A percentile compares a stretch with the other conserved stretches of the same genome.
Evolutionary conservation across 92 coral and sea anemone genomes (phyloP).

Genomic region (Siderastrea siderea): DNA sequence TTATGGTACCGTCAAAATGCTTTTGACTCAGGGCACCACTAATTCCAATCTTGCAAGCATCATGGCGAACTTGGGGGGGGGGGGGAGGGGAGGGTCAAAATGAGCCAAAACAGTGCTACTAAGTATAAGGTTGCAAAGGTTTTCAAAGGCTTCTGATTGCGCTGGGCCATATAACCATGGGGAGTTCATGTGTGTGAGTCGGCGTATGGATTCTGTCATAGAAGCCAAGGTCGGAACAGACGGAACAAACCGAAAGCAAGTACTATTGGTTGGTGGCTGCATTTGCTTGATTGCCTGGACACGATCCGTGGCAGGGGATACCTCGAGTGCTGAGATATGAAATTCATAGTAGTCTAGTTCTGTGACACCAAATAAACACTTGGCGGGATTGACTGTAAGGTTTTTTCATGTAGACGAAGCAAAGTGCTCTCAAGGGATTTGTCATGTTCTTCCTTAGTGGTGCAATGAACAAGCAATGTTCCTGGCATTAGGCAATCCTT

Average conservation of each 20-base stretch:
- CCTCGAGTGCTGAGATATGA: conserved; percentile 13
- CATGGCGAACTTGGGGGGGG: conserved; percentile 10
- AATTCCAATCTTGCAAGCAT: conserved; percentile 8
- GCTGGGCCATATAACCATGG: conserved; percentile 39
- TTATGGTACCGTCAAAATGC: not conserved
- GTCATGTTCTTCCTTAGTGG: no score
- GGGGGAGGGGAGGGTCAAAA: conserved; percentile 50
- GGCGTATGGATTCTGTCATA: conserved; percentile 64
- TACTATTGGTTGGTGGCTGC: conserved; percentile 43
- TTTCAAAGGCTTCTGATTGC: conserved; percentile 61
- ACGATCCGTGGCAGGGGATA: conserved; percentile 54
- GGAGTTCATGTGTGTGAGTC: conserved; percentile 33
- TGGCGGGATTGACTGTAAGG: conserved; percentile 47
- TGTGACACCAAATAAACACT: conserved; percentile 46
- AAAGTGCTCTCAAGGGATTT: not conserved
- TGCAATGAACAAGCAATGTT: conserved; percentile 60
- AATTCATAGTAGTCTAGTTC: conserved; percentile 63
- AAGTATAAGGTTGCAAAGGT: conserved; percentile 38
- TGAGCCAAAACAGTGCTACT: conserved; percentile 61
- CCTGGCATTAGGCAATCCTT: conserved; percentile 47
- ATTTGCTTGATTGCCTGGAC: conserved; percentile 58
- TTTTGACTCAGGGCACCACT: no score
- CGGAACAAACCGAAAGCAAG: no score
- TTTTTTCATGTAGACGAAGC: conserved; percentile 52
- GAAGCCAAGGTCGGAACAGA: conserved; percentile 62